These are phyloP conservation scores for Micronycteris hirsuta DNA, from an alignment of 2,113 vertebrate species.

Conservation along the genomic window DNA sequence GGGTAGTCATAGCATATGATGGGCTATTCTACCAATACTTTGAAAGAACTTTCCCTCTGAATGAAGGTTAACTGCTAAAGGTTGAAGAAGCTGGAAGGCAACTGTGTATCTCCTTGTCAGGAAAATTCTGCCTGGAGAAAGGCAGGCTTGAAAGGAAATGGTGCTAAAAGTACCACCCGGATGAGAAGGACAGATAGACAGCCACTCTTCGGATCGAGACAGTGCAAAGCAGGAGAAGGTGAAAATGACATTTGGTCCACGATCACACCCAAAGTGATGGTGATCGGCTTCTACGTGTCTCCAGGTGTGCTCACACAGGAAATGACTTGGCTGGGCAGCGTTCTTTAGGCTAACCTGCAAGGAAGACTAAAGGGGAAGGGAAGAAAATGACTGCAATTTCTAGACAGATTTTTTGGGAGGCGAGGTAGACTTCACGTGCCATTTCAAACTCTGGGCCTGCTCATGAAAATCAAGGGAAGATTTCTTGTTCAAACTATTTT, in stretches of 20 bases:
- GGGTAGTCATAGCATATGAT: not conserved
- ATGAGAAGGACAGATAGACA: not conserved
- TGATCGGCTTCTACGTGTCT: conserved; percentile 33
- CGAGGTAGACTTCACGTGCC: not conserved
- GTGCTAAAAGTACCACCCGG: not conserved
- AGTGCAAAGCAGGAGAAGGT: not conserved
- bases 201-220: not conserved
- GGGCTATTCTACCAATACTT: not conserved
- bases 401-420: not conserved
- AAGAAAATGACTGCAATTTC: conserved; percentile 47
- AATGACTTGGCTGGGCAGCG: not conserved
- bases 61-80: not conserved
- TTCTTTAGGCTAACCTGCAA: conserved; percentile 10
- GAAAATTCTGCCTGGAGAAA: not conserved
- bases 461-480: conserved; percentile 21
- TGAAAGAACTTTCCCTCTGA: not conserved
- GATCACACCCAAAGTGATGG: not conserved
- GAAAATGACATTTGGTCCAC: not conserved
- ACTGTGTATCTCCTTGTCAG: not conserved
- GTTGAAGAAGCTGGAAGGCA: not conserved
- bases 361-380: conserved; percentile 26
- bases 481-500: conserved; percentile 47
- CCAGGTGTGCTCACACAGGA: conserved; percentile 30
- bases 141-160: not conserved
- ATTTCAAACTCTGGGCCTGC: conserved; percentile 30